phyloP scores from a whole-genome alignment of 2,113 vertebrate species.

The Rousettus leschenaultii region DNA sequence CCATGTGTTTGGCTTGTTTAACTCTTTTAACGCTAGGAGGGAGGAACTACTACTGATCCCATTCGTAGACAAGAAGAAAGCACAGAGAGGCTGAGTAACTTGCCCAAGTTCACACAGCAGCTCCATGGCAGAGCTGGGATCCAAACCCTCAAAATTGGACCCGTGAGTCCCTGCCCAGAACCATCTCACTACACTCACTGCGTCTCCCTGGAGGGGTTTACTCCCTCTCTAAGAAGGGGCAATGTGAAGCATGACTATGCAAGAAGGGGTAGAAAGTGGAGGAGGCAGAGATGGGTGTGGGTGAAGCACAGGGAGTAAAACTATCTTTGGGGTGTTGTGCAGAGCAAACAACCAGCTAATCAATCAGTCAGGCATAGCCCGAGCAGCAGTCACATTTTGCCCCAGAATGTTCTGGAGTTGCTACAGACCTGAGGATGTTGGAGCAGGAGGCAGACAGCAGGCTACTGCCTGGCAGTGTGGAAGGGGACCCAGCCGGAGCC shows the following conservation, averaged over 20 bases:
- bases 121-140: not conserved
- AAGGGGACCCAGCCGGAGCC: not conserved
- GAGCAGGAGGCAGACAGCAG: not conserved
- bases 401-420: not conserved
- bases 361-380: not conserved
- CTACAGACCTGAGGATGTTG: not conserved
- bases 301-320: not conserved
- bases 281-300: not conserved
- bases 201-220: not conserved
- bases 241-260: fast-evolving
- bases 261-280: not conserved
- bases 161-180: fast-evolving
- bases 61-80: not conserved
- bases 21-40: not conserved
- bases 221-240: not conserved
- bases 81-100: not conserved
- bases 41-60: not conserved
- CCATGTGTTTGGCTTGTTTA: not conserved
- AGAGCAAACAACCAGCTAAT: not conserved
- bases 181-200: fast-evolving
- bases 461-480: not conserved
- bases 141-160: not conserved
- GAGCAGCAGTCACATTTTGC: not conserved
- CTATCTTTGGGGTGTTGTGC: not conserved
- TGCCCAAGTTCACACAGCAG: not conserved